A percentile compares a stretch with the other conserved stretches of the same genome.
Evolutionary conservation across 2,113 vertebrate genomes (phyloP).

Genomic region (Pipa parva): DNA sequence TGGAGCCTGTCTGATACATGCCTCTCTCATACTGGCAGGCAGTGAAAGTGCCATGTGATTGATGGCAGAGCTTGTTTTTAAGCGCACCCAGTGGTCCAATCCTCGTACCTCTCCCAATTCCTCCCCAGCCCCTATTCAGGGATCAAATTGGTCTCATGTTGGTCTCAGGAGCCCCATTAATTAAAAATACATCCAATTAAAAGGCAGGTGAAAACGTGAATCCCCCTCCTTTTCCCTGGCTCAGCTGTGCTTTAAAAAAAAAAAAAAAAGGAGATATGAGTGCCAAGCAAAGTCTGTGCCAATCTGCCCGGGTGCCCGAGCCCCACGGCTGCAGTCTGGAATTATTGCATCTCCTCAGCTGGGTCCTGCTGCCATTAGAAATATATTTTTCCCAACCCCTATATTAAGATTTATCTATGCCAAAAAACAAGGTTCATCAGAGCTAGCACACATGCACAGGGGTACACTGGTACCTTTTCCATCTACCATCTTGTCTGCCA

Average conservation of each 20-base stretch:
- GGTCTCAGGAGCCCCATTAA: constrained; percentile 76
- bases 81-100: constrained; percentile 75
- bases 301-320: constrained; percentile 59
- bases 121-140: constrained; percentile 78
- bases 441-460: background rate
- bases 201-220: constrained; percentile 77
- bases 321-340: constrained; percentile 55
- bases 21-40: constrained; percentile 49
- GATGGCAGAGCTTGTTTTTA: constrained; percentile 65
- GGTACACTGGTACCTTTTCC: background rate
- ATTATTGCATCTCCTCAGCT: constrained; percentile 57
- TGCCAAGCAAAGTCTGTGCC: constrained; percentile 53
- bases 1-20: constrained; percentile 39
- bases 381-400: constrained; percentile 28
- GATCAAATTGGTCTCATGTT: constrained; percentile 67
- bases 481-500: background rate
- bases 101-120: constrained; percentile 67
- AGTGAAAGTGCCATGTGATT: constrained; percentile 73
- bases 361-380: constrained; percentile 55
- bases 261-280: constrained; percentile 46
- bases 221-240: constrained; percentile 51
- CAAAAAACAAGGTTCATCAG: background rate
- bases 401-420: constrained; percentile 33
- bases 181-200: constrained; percentile 86
- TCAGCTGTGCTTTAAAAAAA: constrained; percentile 65